Evolutionary conservation across 2,888 invertebrate genomes (phyloP).

Genomic region (Pocota personata): DNA sequence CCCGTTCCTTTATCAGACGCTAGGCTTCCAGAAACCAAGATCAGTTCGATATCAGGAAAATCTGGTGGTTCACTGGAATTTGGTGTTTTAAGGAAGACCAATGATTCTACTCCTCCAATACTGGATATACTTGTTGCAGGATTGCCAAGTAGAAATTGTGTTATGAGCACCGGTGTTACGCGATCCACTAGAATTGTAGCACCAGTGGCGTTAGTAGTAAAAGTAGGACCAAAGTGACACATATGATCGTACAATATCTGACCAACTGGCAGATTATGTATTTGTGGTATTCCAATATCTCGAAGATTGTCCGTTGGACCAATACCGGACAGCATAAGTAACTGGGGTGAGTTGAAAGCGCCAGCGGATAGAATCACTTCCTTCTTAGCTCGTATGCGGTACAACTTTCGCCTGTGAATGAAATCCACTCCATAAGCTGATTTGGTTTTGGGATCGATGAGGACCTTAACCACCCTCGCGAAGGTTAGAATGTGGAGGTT

Average conservation of each 20-base stretch:
- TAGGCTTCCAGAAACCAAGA: slow-evolving; percentile 86
- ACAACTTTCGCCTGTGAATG: slow-evolving; percentile 83
- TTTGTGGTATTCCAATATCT: slow-evolving; percentile 84
- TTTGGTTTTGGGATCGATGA: slow-evolving; percentile 86
- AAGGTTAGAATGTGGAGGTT: slow-evolving; percentile 88
- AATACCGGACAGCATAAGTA: slow-evolving; percentile 93
- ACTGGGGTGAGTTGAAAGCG: slow-evolving; percentile 93
- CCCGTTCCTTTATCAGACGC: slow-evolving; percentile 85
- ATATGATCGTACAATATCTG: slow-evolving; percentile 85
- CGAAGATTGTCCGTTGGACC: slow-evolving; percentile 85
- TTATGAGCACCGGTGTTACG: slow-evolving; percentile 71
- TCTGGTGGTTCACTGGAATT: slow-evolving; percentile 84
- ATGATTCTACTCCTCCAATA: slow-evolving; percentile 87
- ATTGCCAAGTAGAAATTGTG: slow-evolving; percentile 76
- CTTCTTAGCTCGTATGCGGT: slow-evolving; percentile 86
- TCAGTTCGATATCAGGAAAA: slow-evolving; percentile 87
- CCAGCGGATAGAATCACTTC: slow-evolving; percentile 95
- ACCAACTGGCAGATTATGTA: slow-evolving; percentile 88
- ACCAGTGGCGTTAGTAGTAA: slow-evolving; percentile 80
- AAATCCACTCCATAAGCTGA: slow-evolving; percentile 88
- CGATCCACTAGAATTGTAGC: slow-evolving; percentile 75
- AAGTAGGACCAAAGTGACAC: slow-evolving; percentile 82
- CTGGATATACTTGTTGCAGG: slow-evolving; percentile 83
- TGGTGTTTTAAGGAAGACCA: slow-evolving; percentile 86
- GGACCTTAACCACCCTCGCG: slow-evolving; percentile 86